These are phyloP conservation scores for Sialis lutaria DNA, from an alignment of 2,888 invertebrate genomes.

Conservation along the genomic window DNA sequence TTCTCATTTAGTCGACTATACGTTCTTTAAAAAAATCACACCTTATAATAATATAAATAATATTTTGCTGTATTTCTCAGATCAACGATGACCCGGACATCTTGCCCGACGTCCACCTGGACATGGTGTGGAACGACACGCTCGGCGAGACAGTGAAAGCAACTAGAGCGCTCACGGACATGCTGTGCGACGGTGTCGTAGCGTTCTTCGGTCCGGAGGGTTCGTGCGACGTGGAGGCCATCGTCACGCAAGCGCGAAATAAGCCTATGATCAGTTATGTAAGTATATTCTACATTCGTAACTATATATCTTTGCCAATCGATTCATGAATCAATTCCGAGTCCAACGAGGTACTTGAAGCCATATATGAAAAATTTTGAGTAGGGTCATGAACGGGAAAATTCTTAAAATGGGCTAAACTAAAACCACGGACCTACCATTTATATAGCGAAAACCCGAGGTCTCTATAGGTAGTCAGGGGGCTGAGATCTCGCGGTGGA, in stretches of 20 bases:
- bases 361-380: no score
- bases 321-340: no score
- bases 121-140: slow-evolving; percentile 68
- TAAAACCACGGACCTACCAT: no score
- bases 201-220: slow-evolving; percentile 95
- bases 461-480: no score
- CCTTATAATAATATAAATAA: neutral
- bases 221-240: slow-evolving; percentile 85
- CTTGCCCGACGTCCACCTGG: slow-evolving; percentile 55
- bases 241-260: slow-evolving; percentile 83
- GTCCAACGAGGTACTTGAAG: no score
- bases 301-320: no score
- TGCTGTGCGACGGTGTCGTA: slow-evolving; percentile 77
- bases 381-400: no score
- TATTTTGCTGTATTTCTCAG: slow-evolving; percentile 27
- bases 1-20: no score
- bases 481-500: no score
- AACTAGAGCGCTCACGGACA: slow-evolving; percentile 70
- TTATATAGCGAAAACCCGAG: no score
- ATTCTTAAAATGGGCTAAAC: no score
- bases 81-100: slow-evolving; percentile 50
- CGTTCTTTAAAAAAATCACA: no score
- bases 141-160: slow-evolving; percentile 70
- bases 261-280: slow-evolving; percentile 96
- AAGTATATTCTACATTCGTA: slow-evolving; percentile 30